Conservation (phyloP, 2,797 vertebrate species). For the Syncerus caffer region DNA sequence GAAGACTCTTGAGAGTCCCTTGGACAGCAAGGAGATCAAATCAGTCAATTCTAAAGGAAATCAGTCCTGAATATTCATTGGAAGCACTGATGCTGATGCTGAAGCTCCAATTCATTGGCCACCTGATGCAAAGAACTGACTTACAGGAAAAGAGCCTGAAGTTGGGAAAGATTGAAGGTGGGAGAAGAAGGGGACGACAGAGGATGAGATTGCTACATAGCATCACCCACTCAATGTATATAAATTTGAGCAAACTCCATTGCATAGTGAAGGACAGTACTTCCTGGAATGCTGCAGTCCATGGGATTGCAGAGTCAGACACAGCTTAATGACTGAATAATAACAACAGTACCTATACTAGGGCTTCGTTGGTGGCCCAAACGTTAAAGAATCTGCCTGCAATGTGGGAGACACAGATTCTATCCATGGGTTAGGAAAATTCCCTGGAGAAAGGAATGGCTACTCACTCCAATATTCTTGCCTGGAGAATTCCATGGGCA, state of each 20-base stretch:
- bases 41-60: background rate
- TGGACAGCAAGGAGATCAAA: background rate
- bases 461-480: background rate
- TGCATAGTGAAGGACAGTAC: background rate
- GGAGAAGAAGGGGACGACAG: fast-evolving
- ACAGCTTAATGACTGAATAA: background rate
- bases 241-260: background rate
- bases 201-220: background rate
- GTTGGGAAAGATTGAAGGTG: background rate
- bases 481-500: background rate
- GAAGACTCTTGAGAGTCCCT: background rate
- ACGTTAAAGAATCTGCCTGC: background rate
- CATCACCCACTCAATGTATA: background rate
- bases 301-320: background rate
- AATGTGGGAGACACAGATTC: background rate
- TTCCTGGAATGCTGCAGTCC: background rate
- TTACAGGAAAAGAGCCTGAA: background rate
- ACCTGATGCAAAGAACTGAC: background rate
- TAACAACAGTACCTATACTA: background rate
- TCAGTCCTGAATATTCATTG: background rate
- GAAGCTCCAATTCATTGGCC: background rate
- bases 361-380: fast-evolving
- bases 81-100: background rate
- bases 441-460: background rate
- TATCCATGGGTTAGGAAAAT: background rate